These are phyloP conservation scores for Philopotamus ludificatus DNA, from an alignment of 1,140 invertebrate genomes.

Conservation along the genomic window DNA sequence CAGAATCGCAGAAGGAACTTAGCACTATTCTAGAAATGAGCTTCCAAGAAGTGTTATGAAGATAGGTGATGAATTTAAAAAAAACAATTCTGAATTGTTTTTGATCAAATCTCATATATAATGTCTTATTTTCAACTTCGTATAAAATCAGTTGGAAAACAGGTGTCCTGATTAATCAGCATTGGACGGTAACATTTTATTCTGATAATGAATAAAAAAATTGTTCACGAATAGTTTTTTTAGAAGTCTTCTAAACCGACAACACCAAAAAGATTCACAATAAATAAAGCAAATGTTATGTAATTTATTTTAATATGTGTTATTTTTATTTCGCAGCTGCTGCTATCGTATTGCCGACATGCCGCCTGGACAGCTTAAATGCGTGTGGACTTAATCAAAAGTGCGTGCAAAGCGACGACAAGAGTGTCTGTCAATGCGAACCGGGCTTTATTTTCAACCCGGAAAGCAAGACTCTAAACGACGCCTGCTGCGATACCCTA, in stretches of 20 bases:
- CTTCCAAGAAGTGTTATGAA: too few species aligned
- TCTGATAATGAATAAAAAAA: background rate
- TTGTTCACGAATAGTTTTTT: background rate
- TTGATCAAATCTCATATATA: too few species aligned
- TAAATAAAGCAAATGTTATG: too few species aligned
- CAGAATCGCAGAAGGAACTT: too few species aligned
- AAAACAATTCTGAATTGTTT: too few species aligned
- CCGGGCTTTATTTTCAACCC: slow-evolving; percentile 42
- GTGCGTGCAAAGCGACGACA: slow-evolving; percentile 45
- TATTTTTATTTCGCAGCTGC: slow-evolving; percentile 6
- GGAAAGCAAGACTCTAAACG: slow-evolving; percentile 1
- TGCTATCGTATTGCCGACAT: slow-evolving; percentile 23
- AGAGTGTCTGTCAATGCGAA: slow-evolving; percentile 45
- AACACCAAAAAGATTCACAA: too few species aligned
- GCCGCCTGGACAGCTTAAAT: slow-evolving; percentile 3
- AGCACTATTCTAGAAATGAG: too few species aligned
- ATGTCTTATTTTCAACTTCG: too few species aligned
- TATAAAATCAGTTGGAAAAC: too few species aligned
- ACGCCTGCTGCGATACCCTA: slow-evolving; percentile 16
- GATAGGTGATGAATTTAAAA: too few species aligned
- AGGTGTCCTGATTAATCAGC: background rate
- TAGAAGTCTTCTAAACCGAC: too few species aligned
- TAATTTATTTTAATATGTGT: background rate
- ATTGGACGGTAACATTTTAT: background rate
- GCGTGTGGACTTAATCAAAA: slow-evolving; percentile 34